These are phyloP conservation scores for Thamnaconus septentrionalis DNA, from an alignment of 2,113 vertebrate species.

Conservation along the genomic window DNA sequence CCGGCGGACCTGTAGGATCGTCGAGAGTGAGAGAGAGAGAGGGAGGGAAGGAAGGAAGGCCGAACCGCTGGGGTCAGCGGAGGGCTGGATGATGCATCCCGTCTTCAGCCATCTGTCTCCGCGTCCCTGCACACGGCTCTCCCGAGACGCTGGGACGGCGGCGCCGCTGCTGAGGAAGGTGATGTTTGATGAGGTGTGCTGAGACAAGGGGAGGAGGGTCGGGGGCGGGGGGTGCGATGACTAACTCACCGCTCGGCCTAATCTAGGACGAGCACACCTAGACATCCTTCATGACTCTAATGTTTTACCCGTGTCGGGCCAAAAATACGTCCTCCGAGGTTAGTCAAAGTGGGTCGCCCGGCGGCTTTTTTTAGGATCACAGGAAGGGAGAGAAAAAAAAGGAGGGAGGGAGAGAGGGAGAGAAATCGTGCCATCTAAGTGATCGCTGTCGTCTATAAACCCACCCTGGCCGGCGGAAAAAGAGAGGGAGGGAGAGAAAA, in stretches of 20 bases:
- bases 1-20: slow-evolving; percentile 52
- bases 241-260: slow-evolving; percentile 73
- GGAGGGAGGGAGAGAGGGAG: neutral
- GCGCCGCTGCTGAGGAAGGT: slow-evolving; percentile 61
- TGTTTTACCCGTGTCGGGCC: slow-evolving; percentile 77
- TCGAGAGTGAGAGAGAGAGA: neutral
- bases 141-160: slow-evolving; percentile 55
- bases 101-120: slow-evolving; percentile 68
- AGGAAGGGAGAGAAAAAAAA: neutral
- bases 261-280: slow-evolving; percentile 81
- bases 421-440: slow-evolving; percentile 1
- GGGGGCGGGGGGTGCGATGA: slow-evolving; percentile 63
- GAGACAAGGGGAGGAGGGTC: slow-evolving; percentile 35
- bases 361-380: slow-evolving; percentile 73
- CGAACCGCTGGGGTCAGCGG: neutral
- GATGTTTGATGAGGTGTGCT: slow-evolving; percentile 71
- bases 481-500: slow-evolving; percentile 73
- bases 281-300: slow-evolving; percentile 79
- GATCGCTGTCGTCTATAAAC: neutral
- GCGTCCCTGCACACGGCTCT: slow-evolving; percentile 35
- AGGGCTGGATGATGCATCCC: slow-evolving; percentile 40
- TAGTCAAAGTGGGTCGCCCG: slow-evolving; percentile 79
- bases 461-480: slow-evolving; percentile 71
- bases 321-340: slow-evolving; percentile 78
- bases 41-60: too few relatives aligned